Conservation (phyloP, 53 echinoderm and acorn worm species). For the Antedon mediterranea region DNA sequence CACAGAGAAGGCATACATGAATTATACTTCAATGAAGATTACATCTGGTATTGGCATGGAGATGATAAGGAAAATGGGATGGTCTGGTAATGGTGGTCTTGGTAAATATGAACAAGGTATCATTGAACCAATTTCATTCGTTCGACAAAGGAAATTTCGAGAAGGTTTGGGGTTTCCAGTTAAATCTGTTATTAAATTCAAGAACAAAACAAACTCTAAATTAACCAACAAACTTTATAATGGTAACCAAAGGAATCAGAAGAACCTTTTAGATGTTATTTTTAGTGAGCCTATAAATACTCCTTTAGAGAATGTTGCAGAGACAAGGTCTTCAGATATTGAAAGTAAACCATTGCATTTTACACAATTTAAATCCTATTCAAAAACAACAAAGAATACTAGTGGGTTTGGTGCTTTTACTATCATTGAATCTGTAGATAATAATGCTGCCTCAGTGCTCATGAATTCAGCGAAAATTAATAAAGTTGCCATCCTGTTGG, state of each 20-base stretch:
- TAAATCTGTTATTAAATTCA: too few relatives aligned
- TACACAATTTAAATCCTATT: too few relatives aligned
- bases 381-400: neutral
- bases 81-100: slow-evolving; percentile 44
- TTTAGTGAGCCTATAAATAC: too few relatives aligned
- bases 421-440: neutral
- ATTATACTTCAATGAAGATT: neutral
- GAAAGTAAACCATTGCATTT: too few relatives aligned
- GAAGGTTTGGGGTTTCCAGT: slow-evolving; percentile 14
- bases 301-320: too few relatives aligned
- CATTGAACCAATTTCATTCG: slow-evolving; percentile 27
- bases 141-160: too few relatives aligned
- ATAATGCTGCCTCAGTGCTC: neutral
- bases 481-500: neutral
- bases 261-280: too few relatives aligned
- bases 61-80: slow-evolving; percentile 59
- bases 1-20: neutral
- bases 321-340: too few relatives aligned
- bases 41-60: neutral
- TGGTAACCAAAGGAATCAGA: too few relatives aligned
- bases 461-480: neutral
- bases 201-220: too few relatives aligned
- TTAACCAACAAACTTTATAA: too few relatives aligned
- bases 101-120: slow-evolving; percentile 42
- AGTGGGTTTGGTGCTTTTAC: neutral